Conservation (phyloP, 2,888 invertebrate species). For the Andrena minutula region DNA sequence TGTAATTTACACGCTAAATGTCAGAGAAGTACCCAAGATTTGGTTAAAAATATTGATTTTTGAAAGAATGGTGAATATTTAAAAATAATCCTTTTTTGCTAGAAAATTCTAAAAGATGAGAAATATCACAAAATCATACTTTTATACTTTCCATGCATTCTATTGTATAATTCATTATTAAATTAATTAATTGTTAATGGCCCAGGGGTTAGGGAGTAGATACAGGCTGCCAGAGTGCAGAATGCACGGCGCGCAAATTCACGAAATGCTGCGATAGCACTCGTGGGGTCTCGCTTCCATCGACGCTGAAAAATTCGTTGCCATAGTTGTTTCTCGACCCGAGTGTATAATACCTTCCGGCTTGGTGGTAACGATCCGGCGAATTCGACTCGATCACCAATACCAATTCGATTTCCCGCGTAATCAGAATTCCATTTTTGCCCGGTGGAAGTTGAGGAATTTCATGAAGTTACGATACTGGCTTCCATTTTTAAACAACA, state of each 20-base stretch:
- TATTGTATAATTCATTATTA: no score
- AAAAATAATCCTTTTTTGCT: no score
- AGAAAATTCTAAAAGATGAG: no score
- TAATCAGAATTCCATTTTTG: constrained; percentile 45
- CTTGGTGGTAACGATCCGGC: constrained; percentile 26
- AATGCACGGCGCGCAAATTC: neutral
- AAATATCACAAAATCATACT: no score
- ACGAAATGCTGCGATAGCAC: neutral
- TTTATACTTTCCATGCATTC: no score
- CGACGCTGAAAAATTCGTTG: constrained; percentile 32
- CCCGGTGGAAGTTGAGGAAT: constrained; percentile 9
- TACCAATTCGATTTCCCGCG: constrained; percentile 42
- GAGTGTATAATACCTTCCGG: constrained; percentile 16
- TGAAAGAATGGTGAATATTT: no score
- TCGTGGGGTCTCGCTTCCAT: neutral
- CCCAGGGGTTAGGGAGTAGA: no score
- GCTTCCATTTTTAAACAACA: neutral
- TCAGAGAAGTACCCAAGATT: no score
- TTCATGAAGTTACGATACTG: neutral
- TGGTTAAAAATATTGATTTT: no score
- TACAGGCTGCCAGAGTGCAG: no score
- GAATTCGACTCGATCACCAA: constrained; percentile 40
- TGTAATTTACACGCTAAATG: no score
- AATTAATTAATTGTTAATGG: no score
- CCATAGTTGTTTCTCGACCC: constrained; percentile 37